Evolutionary conservation across 2,797 vertebrate genomes (phyloP), one percentile per base, ranked within the genome.

Genomic region (Vultur gryphus): DNA sequence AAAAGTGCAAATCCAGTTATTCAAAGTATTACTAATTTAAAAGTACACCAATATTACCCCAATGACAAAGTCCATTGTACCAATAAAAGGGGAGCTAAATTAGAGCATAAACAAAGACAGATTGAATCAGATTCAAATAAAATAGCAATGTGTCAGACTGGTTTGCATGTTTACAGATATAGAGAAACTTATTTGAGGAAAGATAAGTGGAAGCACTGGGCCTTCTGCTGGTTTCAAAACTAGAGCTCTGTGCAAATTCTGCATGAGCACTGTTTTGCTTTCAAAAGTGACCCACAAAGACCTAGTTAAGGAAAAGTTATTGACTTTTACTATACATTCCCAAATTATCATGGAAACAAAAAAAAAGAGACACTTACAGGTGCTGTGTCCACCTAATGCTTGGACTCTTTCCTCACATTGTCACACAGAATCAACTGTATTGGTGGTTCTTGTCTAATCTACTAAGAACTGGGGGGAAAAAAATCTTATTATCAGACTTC

Each of bases 381-480:
- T 33, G 7, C 28, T 24, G 6, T 10, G 9, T 35, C 39, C 24
- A n/a, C 16, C 51, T 48, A 48, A 43, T 16, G 15, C 54, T 55
- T 41, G 10, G 39, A 13, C 13, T 55, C 17, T 13, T 6, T 33
- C n/a, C 26, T 54, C 75, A 29, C 4, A 17, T 10, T 23, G 26
- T 46, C 39, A 54, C 0, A 0, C 2, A 31, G 13, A 66, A 52
- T 31, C 52, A 67, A 11, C 18, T 16, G 13, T 5, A 13, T 9
- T 3, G 3, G 25, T 11, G 6, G 28, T 58, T 76, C 66, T 76
- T 31, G 18, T 13, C n/a, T 20, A 31, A 39, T 17, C 31, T 28
- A 20, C n/a, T 20, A 37, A 26, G 11, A 77, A 62, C 1, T 5
- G 8, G 7, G 8, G 14, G 10, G 4, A 7, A 4, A 14, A 11